Evolutionary conservation across 2,797 vertebrate genomes (phyloP), one percentile per base, ranked within the genome.

Genomic region (Alosa sapidissima): DNA sequence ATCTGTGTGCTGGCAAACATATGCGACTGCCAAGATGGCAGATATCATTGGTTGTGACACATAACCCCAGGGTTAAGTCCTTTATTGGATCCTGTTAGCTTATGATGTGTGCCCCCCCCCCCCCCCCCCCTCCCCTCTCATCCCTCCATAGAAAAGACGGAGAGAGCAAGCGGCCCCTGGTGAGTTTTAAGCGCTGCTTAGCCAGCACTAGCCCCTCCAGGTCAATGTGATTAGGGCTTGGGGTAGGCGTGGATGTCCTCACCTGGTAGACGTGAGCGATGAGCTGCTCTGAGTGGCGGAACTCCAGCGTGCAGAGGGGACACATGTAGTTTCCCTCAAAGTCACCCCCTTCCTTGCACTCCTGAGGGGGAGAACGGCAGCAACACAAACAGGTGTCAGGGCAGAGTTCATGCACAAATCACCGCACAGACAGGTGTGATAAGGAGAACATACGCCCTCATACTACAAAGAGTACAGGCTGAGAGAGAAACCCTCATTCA

Each of bases 201-300:
- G 68, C 33, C 36, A 41, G 13, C 9, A 10, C 68, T 72, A 41
- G 68, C 68, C 68, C 36, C 68, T 41, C 33, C 33, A 13, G 48
- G 52, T 58, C 54, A 48, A 82, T 85, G 72, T 83, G 41, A 82
- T 84, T 87, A 65, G 47, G 84, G 82, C 3, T 81, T n/a, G 6
- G 19, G 6, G 19, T n/a, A 21, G 19, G 21, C 19, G 55, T 16
- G 1, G 58, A 7, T 21, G 81, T 49, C 3, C 82, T 92, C 94
- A 99, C 98, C 98, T 99, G 98, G 91, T 99, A 99, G 45, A 99
- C 96, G 0, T 99, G 98, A 75, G 97, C 94, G 85, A 99, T 97
- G 86, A 99, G 96, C 87, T 97, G 97, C 90, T 98, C 97, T 13
- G 97, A 96, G 93, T 94, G 96, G 90, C 95, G 96, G 92, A 98